A percentile compares a stretch with the other conserved stretches of the same genome.
Evolutionary conservation across 1,140 invertebrate genomes (phyloP).

Genomic region (Rhopalosiphum maidis): DNA sequence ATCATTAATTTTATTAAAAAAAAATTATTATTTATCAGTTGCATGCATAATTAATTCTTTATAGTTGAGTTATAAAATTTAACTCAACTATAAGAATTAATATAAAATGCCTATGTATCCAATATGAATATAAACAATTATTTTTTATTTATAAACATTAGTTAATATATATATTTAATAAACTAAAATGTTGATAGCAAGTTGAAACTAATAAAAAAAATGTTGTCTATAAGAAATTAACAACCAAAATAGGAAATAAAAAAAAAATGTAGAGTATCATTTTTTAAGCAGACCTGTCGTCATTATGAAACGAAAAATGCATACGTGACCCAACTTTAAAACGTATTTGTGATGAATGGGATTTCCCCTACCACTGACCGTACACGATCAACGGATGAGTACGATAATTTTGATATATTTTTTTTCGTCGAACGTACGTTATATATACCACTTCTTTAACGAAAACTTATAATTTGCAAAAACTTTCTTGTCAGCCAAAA

Average conservation of each 20-base stretch:
- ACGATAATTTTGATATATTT: constrained; percentile 43
- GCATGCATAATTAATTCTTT: neutral
- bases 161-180: neutral
- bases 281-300: neutral
- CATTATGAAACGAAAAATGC: neutral
- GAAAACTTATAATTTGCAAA: constrained; percentile 46
- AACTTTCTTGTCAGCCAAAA: constrained; percentile 40
- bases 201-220: neutral
- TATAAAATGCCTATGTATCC: too few relatives aligned
- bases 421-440: constrained; percentile 5
- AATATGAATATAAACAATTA: neutral
- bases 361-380: neutral
- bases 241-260: neutral
- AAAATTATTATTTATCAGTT: neutral
- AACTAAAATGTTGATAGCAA: neutral
- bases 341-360: constrained; percentile 23
- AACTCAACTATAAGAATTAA: neutral
- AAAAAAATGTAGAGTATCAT: neutral
- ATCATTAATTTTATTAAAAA: neutral
- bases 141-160: neutral
- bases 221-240: neutral
- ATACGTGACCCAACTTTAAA: constrained; percentile 41
- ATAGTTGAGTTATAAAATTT: too few relatives aligned
- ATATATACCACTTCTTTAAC: constrained; percentile 15
- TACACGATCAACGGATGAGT: neutral